phyloP scores from a whole-genome alignment of 2,888 invertebrate species.

The Hirtodrosophila cameraria region DNA sequence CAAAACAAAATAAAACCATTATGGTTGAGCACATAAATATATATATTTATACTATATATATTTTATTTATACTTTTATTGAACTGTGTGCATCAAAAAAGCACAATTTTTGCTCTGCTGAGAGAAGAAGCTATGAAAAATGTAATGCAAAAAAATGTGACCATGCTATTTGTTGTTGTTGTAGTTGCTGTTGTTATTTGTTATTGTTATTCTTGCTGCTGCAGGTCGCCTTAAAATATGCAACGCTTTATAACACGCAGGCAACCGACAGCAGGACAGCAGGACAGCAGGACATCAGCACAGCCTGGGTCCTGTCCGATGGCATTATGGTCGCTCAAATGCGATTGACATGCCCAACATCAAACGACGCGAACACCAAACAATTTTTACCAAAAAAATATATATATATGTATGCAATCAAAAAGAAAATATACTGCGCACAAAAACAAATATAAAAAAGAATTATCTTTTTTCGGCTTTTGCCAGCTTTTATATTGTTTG shows the following conservation, averaged over 20 bases:
- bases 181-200: slow-evolving; percentile 8
- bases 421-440: slow-evolving; percentile 19
- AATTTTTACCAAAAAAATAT: neutral
- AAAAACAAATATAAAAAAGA: slow-evolving; percentile 1
- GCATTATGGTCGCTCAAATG: slow-evolving; percentile 69
- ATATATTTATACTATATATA: neutral
- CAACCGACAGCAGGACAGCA: too few species aligned
- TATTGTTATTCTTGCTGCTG: neutral
- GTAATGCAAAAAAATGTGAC: slow-evolving; percentile 36
- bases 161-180: slow-evolving; percentile 10
- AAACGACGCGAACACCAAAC: slow-evolving; percentile 27
- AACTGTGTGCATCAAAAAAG: slow-evolving; percentile 4
- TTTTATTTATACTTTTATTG: slow-evolving; percentile 10
- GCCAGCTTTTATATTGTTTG: slow-evolving; percentile 35
- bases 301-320: slow-evolving; percentile 41
- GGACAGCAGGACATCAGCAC: too few species aligned
- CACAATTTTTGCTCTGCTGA: neutral
- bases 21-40: slow-evolving; percentile 15
- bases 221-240: slow-evolving; percentile 66
- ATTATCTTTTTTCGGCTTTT: neutral
- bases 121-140: slow-evolving; percentile 54
- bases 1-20: too few species aligned
- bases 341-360: slow-evolving; percentile 62
- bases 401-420: slow-evolving; percentile 15
- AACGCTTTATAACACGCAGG: slow-evolving; percentile 57